Base-by-base conservation (phyloP, 1,140 invertebrate genomes). In the Anthonomus grandis region DNA sequence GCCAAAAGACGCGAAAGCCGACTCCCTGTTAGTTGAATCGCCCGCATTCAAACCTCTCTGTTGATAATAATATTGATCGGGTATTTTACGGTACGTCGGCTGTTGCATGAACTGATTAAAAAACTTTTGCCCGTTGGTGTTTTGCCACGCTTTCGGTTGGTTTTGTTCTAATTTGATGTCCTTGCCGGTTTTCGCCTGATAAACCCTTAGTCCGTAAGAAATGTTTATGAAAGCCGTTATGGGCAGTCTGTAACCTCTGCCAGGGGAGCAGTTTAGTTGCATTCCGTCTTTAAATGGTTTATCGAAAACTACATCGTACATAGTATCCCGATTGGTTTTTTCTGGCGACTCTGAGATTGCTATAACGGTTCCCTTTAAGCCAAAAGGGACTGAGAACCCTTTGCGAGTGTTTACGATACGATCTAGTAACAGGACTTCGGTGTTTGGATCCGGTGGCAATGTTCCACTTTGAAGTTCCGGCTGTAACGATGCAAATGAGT, bases 271-370 rank as follows among this genome's bases (percentile, higher is more conserved):
- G 46, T 79, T 78, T 36, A 86, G 73, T 4, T 69, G 64, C 18
- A 89, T 66, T 2, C 83, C 89, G 8, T 85, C 87, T 46, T 75
- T 66, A 74, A 93, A 92, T 34, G 80, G 70, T 63, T 86, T 76
- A 64, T 94, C 90, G 72, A 92, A 92, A 27, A 93, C 68, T 12
- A 92, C 77, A 48, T 88, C 86, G 69, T 86, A 91, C 24, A 83
- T 73, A 0, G 73, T 76, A 37, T 85, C 72, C 34, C 74, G 73
- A 0, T 75, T 73, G 45, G 74, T 75, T 10, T 45, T 52, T 4
- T 69, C 77, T 2, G 82, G 72, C 3, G 75, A 74, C 36, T 75
- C 78, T 56, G 81, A 75, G 4, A 89, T 77, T 22, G 85, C 89
- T 15, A 92, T 83, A 0, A 97, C 78, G 0, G 89, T 95, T 25